phyloP scores from a whole-genome alignment of 2,113 vertebrate genomes.

The Erpornis zantholeuca region DNA sequence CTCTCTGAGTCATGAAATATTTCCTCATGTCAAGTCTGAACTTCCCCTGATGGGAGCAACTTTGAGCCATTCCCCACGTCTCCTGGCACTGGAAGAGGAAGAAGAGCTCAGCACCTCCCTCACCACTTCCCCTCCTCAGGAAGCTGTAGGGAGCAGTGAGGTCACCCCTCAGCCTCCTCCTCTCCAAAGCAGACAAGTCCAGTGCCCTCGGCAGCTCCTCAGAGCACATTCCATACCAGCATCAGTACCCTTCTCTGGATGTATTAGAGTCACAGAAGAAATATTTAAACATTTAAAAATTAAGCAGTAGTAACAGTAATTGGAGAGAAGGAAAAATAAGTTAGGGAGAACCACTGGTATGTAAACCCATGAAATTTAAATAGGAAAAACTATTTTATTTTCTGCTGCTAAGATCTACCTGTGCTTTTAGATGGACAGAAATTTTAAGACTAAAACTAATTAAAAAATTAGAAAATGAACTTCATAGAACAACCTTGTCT shows the following conservation, averaged over 20 bases:
- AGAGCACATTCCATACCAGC: not conserved
- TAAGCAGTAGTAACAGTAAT: not conserved
- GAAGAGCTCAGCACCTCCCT: not conserved
- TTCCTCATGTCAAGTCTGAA: not conserved
- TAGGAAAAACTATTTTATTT: not conserved
- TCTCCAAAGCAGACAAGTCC: not conserved
- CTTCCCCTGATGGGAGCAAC: rapidly evolving
- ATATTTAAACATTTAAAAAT: not conserved
- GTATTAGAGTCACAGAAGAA: not conserved
- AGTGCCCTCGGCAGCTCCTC: rapidly evolving
- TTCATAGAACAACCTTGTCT: not conserved
- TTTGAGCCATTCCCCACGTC: not conserved
- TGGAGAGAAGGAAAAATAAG: not conserved
- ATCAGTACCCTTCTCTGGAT: not conserved
- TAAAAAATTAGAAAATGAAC: not conserved
- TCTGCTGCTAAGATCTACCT: not conserved
- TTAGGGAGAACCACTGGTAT: not conserved
- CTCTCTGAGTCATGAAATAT: not conserved
- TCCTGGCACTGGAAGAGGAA: not conserved
- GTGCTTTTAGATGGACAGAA: not conserved
- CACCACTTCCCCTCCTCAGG: not conserved
- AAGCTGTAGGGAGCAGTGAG: not conserved
- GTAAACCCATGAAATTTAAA: not conserved
- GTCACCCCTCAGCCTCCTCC: not conserved
- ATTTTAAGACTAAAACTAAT: not conserved